Evolutionary conservation across 2,888 invertebrate species (phyloP).

Genomic region (Brachypalpus laphriformis): DNA sequence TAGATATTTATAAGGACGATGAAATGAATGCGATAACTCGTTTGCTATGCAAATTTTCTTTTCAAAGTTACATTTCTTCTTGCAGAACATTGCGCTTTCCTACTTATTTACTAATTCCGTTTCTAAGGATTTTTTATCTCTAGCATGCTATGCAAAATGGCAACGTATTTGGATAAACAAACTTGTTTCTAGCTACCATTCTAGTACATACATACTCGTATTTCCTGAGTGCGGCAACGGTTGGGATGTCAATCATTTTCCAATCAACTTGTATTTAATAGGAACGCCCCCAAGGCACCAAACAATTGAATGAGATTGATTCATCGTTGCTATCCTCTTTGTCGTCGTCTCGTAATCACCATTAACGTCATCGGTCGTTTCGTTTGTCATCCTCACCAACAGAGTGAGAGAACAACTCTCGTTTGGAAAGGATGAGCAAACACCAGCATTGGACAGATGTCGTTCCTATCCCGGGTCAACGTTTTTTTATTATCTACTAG

Average conservation of each 20-base stretch:
- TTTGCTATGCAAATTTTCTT: constrained; percentile 30
- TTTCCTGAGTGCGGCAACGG: not conserved
- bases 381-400: not conserved
- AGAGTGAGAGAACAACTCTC: not conserved
- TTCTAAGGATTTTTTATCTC: not conserved
- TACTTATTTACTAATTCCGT: not conserved
- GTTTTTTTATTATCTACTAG: not conserved
- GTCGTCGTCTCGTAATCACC: not conserved
- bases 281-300: not conserved
- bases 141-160: not conserved
- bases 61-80: not conserved
- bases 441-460: not conserved
- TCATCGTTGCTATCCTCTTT: not conserved
- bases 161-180: not conserved
- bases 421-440: not conserved
- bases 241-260: not conserved
- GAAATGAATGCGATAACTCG: not conserved
- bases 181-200: not conserved
- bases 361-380: not conserved
- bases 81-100: not conserved
- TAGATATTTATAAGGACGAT: constrained; percentile 25
- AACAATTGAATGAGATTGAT: not conserved
- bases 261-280: not conserved
- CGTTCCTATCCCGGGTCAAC: not conserved
- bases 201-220: not conserved